phyloP scores from a whole-genome alignment of 2,797 vertebrate species.

The Leontocebus nigricollis region DNA sequence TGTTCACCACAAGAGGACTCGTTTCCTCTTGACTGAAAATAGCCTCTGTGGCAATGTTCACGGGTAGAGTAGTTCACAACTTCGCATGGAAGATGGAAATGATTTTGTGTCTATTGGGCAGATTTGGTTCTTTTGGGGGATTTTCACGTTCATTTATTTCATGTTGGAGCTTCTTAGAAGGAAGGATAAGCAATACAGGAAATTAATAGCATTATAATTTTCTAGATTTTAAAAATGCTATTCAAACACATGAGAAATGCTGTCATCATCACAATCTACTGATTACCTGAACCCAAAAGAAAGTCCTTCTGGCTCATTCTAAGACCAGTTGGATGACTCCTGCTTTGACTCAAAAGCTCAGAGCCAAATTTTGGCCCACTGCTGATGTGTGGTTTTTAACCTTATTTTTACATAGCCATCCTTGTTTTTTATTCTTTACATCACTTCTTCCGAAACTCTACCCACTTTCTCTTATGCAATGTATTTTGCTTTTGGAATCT shows the following conservation, averaged over 20 bases:
- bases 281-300: neutral
- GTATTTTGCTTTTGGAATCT: neutral
- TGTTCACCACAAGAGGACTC: neutral
- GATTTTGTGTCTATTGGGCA: neutral
- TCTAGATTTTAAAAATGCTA: neutral
- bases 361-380: neutral
- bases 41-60: neutral
- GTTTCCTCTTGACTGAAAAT: neutral
- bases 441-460: neutral
- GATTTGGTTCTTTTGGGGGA: neutral
- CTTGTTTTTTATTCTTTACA: neutral
- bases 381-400: neutral
- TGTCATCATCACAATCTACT: neutral
- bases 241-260: neutral
- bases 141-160: conserved; percentile 11
- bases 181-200: neutral
- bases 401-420: neutral
- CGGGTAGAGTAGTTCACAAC: neutral
- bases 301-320: neutral
- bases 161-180: neutral
- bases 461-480: neutral
- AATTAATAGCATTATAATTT: neutral
- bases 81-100: neutral
- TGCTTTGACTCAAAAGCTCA: neutral
- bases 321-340: neutral